phyloP scores from a whole-genome alignment of 2,797 vertebrate genomes.

The Xenops minutus region DNA sequence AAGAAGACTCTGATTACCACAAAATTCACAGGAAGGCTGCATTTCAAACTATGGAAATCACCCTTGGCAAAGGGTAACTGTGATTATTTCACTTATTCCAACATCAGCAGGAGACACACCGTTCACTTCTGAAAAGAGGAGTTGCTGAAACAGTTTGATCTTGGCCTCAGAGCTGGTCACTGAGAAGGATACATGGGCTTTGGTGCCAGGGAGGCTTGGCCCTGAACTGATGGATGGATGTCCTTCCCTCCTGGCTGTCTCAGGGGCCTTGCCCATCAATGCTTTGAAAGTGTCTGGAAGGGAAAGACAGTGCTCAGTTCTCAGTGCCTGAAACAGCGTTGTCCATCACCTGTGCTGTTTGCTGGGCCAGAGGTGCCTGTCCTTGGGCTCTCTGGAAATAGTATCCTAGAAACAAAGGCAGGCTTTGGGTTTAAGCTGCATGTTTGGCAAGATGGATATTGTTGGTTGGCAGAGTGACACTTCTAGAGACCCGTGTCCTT shows the following conservation, averaged over 20 bases:
- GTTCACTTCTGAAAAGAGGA: neutral
- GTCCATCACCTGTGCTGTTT: neutral
- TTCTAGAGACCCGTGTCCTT: accelerated
- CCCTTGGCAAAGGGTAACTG: neutral
- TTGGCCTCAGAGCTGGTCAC: neutral
- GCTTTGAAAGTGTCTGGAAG: neutral
- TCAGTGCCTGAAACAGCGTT: neutral
- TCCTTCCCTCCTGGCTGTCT: neutral
- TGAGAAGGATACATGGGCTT: neutral
- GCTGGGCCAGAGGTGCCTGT: neutral
- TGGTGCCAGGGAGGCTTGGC: neutral
- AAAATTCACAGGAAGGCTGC: neutral
- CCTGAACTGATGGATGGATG: neutral
- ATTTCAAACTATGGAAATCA: neutral
- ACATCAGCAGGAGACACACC: neutral
- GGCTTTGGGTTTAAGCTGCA: accelerated
- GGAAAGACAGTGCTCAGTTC: neutral
- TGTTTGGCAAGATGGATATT: accelerated
- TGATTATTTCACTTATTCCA: neutral
- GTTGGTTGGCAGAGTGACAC: neutral
- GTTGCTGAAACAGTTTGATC: neutral
- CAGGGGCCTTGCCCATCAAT: neutral
- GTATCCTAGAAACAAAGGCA: neutral
- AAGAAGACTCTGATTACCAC: neutral
- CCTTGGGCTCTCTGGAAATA: neutral